Evolutionary conservation across 1,140 invertebrate species (phyloP), one percentile per base, ranked within the genome.

Genomic region (Drosophila willistoni): DNA sequence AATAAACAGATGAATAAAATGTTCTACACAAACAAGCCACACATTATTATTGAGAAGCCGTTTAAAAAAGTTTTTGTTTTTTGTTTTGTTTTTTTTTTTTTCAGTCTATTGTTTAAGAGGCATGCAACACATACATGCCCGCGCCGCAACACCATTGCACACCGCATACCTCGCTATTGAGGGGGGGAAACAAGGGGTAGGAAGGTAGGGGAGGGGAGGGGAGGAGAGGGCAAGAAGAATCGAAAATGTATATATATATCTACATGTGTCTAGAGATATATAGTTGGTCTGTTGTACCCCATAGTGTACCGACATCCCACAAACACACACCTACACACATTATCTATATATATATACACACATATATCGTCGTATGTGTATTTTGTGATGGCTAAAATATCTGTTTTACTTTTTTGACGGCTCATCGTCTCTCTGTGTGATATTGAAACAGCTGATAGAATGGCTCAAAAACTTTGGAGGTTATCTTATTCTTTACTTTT

Each of bases 91-190:
- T 29, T 6, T 3, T 6, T 29, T 29, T 29, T 29, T 29, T 29
- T 51, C 44, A 51, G 44, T 51, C 44, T 51, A 51, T 51, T 51
- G 44, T 51, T 51, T 47, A 47, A 47, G 44, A 47, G 44, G 44
- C 44, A 47, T 47, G 14, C 14, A 44, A 44, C 13, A 44, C 34
- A 22, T 22, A 36, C 34, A 36, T 3, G 34, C 34, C 25, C 25
- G 25, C 6, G 25, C 25, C 25, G 25, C 25, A 29, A 29, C 25
- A 29, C 34, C 9, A 14, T 7, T 5, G 42, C 44, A 19, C 17
- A 7, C 42, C 44, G 10, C 14, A 47, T 7, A 47, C 42, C 42
- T 19, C 42, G 9, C 2, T 19, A 47, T 7, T 2, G 41, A 44
- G 7, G 41, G 14, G 14, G n/a, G 9, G 9, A 7, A 14, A 6